Percentiles rank a stretch among this genome's conserved stretches.
phyloP scores from a whole-genome alignment of 2,888 invertebrate genomes.

The Lamellibrachia satsuma region DNA sequence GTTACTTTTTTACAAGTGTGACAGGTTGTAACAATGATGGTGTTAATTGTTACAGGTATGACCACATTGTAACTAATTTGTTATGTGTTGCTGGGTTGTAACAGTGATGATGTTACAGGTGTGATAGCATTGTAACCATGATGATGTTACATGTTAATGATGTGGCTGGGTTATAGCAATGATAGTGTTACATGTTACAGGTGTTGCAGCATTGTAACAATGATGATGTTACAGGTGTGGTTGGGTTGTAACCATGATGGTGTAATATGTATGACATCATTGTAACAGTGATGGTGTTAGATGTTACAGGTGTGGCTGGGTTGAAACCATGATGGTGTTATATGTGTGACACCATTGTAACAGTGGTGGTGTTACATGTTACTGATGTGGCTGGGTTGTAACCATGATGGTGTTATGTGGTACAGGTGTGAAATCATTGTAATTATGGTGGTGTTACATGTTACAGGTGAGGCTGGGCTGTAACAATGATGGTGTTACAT shows the following conservation, averaged over 20 bases:
- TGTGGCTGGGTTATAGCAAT: too few relatives aligned
- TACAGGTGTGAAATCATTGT: constrained; percentile 78
- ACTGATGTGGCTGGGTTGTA: not conserved
- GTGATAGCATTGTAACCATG: too few relatives aligned
- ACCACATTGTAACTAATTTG: too few relatives aligned
- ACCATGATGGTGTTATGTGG: not conserved
- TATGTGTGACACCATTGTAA: constrained; percentile 79
- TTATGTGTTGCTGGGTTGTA: too few relatives aligned
- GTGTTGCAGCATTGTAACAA: not conserved
- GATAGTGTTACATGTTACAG: not conserved
- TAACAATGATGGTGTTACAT: not conserved
- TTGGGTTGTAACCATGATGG: not conserved
- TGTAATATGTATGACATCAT: constrained; percentile 73
- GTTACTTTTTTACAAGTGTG: too few relatives aligned
- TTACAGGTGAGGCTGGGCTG: not conserved
- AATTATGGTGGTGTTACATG: constrained; percentile 58
- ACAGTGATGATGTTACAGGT: too few relatives aligned
- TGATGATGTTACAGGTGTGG: too few relatives aligned
- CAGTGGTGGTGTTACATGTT: not conserved
- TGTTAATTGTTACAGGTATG: too few relatives aligned
- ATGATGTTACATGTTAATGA: too few relatives aligned
- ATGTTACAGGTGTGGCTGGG: too few relatives aligned
- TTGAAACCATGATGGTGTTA: too few relatives aligned
- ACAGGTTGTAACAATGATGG: too few relatives aligned
- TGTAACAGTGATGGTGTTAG: constrained; percentile 74